A percentile compares a stretch with the other conserved stretches of the same genome.
These are phyloP conservation scores for Malurus cyaneus DNA, from an alignment of 2,113 vertebrate species.

Conservation along the genomic window DNA sequence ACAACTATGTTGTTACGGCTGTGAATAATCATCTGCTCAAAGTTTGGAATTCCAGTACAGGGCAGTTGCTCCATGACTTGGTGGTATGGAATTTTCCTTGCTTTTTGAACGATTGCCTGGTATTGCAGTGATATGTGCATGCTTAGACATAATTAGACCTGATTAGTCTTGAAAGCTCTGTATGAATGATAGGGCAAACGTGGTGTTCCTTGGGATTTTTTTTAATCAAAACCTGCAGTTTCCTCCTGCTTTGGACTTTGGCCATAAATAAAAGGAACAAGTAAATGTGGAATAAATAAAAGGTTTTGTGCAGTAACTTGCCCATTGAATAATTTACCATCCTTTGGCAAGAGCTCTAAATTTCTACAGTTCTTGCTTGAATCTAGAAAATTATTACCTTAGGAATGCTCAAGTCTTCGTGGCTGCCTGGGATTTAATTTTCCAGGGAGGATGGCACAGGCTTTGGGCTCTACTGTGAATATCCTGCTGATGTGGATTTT, in stretches of 20 bases:
- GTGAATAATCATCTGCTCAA: constrained; percentile 96
- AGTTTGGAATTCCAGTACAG: constrained; percentile 95
- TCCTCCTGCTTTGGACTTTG: background rate
- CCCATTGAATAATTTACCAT: background rate
- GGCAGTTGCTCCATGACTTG: constrained; percentile 91
- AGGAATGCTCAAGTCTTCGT: background rate
- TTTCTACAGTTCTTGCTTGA: background rate
- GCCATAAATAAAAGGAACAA: background rate
- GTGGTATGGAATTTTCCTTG: constrained; percentile 75
- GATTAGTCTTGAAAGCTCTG: background rate
- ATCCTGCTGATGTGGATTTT: background rate
- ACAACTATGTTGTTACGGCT: constrained; percentile 93
- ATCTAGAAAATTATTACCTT: background rate
- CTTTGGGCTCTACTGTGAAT: background rate
- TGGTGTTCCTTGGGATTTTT: background rate
- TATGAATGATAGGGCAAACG: background rate
- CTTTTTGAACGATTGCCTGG: background rate
- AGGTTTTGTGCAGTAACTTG: background rate
- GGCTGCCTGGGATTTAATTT: background rate
- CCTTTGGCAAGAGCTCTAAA: background rate
- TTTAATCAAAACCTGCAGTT: background rate
- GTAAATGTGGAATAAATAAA: background rate
- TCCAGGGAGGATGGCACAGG: background rate
- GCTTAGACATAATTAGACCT: background rate
- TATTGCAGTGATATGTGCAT: background rate